Evolutionary conservation across 2,113 vertebrate genomes (phyloP), one percentile per base, ranked within the genome.

Genomic region (Hepsetus odoe): DNA sequence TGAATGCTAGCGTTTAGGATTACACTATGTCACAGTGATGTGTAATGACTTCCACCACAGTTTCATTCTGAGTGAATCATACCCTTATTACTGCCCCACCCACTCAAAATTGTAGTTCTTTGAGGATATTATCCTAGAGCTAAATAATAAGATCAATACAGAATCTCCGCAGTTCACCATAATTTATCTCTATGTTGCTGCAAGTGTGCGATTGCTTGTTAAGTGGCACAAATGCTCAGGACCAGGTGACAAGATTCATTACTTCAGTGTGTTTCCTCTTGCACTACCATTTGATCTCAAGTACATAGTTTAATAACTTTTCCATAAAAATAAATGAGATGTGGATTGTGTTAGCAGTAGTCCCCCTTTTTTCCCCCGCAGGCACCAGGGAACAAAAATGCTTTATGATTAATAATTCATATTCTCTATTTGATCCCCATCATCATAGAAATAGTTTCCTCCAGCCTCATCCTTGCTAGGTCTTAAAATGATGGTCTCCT

Each of bases 391-490:
- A 80, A 86, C 77, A 90, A 89, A 72, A 91, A 87, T 79, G 83
- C 83, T 84, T 55, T 40, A 5, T 64, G 86, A 90, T 92, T 91
- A 92, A 92, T 91, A 89, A 91, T 93, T 91, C 86, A 91, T 90
- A 83, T 87, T 83, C 87, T 90, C 80, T 85, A 84, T 90, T 91
- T 92, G 88, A 92, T 92, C 86, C 86, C 80, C 74, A 84, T 89
- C 87, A 83, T 86, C 85, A 87, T 80, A 84, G 83, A 91, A 90
- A 90, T 88, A 28, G 74, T 83, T 91, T 89, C 81, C 73, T 76
- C 69, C 38, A 76, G 85, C 74, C 80, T 88, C 85, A 84, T 87
- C 58, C 81, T 83, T 33, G 82, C 85, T 86, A 76, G 77, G 80
- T 84, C 81, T 66, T 69, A 86, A 87, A 90, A 80, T 71, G 80